Evolutionary conservation across 64 coral and sea anemone genomes (phyloP), one percentile per base, ranked within the genome.

Genomic region (Actinia tenebrosa): DNA sequence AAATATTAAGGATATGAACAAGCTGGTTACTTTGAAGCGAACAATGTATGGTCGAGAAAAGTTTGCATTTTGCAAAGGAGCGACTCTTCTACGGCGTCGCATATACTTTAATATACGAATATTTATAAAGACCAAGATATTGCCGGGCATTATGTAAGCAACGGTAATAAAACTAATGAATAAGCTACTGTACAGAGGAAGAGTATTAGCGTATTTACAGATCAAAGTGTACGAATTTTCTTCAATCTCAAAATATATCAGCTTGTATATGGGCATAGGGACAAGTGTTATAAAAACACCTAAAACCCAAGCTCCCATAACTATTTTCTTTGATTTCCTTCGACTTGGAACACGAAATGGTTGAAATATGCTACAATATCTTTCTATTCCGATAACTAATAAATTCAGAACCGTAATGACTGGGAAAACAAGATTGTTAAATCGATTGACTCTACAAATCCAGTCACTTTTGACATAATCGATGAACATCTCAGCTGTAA

Each of bases 381-480:
- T 37, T 81, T 81, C 79, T 18, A 43, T 81, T 25, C 79, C 79
- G 26, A 81, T 81, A 43, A 50, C 79, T 37, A 81, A 43, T 7
- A 25, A 44, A 81, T 81, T 81, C 79, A 81, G 18, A 37, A 81
- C 26, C 3, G 79, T 81, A 81, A 81, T 43, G 10, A 58, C 15
- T 11, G 10, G 10, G 15, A 58, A 58, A 58, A 58, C 6, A 58
- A 58, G 10, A 13, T 13, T 58, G 2, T 11, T 2, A 58, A 58
- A 58, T 13, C 56, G 7, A 58, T 2, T 13, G 10, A 58, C 10
- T 58, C 10, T 58, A 13, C 56, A 58, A 14, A 58, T 58, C 10
- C 7, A 58, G 56, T 58, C 13, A 58, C 10, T 58, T 58, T 58
- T 58, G 56, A 58, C 15, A 58, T 10, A 58, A 11, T 58, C 56